These are phyloP conservation scores for Cyprinodon brontotheroides DNA, from an alignment of 2,113 vertebrate species.

Conservation along the genomic window DNA sequence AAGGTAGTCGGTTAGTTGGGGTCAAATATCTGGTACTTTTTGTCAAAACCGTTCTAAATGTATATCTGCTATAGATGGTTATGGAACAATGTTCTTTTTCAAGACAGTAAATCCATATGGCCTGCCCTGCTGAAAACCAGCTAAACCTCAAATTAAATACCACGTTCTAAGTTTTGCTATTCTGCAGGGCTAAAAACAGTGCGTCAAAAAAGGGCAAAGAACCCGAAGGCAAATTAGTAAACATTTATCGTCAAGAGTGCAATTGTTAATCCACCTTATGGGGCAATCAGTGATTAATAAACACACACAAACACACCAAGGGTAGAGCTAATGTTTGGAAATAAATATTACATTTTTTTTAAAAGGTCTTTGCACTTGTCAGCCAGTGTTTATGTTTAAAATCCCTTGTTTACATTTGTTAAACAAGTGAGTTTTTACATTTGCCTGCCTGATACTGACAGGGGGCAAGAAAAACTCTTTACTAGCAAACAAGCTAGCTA, in stretches of 20 bases:
- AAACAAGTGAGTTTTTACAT: not conserved
- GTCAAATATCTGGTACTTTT: not conserved
- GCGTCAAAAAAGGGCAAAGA: constrained; percentile 20
- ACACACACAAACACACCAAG: constrained; percentile 25
- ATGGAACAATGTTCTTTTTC: constrained; percentile 10
- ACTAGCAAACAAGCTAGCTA: constrained; percentile 52
- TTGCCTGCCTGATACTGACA: constrained; percentile 25
- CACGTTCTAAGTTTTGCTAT: constrained; percentile 30
- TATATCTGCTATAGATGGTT: not conserved
- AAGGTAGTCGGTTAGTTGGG: no score
- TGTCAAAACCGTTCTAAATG: not conserved
- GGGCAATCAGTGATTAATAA: constrained; percentile 39
- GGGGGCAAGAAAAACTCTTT: constrained; percentile 49
- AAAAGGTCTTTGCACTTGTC: not conserved
- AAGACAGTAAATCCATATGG: not conserved
- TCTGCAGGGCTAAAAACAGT: constrained; percentile 38
- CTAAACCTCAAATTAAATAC: constrained; percentile 40
- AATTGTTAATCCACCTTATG: constrained; percentile 15
- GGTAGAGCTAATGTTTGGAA: constrained; percentile 9
- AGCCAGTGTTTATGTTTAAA: not conserved
- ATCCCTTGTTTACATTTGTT: constrained; percentile 11
- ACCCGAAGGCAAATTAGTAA: constrained; percentile 5
- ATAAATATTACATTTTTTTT: constrained; percentile 15
- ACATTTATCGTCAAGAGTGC: not conserved
- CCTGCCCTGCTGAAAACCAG: constrained; percentile 29